Conservation (phyloP, 37 sponge, comb jelly and placozoan species). For the Tethya wilhelma region DNA sequence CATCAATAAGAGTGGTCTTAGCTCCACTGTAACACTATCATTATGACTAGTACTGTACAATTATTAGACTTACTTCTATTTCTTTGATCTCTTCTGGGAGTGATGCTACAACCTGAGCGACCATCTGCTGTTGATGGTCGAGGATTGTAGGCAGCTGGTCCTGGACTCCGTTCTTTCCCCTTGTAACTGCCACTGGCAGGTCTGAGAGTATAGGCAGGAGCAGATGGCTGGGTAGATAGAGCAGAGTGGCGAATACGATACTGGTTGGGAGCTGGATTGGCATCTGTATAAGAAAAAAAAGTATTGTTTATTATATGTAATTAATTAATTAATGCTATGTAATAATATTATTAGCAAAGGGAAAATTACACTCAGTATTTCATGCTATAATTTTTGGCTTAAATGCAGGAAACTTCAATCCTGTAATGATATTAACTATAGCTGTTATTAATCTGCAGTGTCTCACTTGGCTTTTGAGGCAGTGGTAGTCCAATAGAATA, state of each 20-base stretch:
- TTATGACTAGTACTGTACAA: background rate
- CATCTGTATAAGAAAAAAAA: conserved; percentile 29
- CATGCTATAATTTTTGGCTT: no score
- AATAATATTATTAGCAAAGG: background rate
- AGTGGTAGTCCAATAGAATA: conserved; percentile 40
- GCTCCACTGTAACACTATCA: background rate
- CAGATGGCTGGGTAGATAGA: conserved; percentile 6
- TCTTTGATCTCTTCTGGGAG: conserved; percentile 60
- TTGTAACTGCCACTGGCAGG: background rate
- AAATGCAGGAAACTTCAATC: no score
- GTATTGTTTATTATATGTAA: no score
- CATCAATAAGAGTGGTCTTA: background rate
- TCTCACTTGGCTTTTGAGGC: conserved; percentile 50
- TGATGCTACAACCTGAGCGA: conserved; percentile 14
- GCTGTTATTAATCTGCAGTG: no score
- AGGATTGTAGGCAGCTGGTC: conserved; percentile 34
- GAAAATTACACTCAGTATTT: no score
- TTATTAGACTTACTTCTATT: no score
- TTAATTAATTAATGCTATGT: background rate
- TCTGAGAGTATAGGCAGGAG: conserved; percentile 42
- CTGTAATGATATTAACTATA: no score
- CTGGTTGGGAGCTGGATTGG: conserved; percentile 48
- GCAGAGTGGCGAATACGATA: conserved; percentile 10
- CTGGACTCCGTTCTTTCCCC: conserved; percentile 2
- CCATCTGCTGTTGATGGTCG: background rate